Evolutionary conservation across 2,113 vertebrate species (phyloP).

Genomic region (Stigmatopora argus): DNA sequence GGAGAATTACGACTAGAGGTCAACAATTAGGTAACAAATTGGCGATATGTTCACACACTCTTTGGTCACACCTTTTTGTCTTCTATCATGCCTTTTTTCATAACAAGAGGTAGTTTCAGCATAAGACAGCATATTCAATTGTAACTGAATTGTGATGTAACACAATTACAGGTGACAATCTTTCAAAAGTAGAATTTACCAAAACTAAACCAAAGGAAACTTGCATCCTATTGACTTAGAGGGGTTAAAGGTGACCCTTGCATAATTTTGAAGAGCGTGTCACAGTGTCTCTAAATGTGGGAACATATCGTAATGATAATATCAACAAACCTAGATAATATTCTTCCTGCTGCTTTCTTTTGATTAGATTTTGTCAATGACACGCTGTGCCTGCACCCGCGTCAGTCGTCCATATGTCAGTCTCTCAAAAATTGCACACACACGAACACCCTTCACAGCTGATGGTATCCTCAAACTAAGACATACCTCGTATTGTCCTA

Average conservation of each 20-base stretch:
- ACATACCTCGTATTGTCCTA: conserved; percentile 8
- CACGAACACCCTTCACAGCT: conserved; percentile 13
- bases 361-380: conserved; percentile 26
- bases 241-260: not conserved
- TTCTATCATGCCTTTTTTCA: too few species aligned
- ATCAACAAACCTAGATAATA: conserved; percentile 9
- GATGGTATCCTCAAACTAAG: conserved; percentile 6
- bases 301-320: conserved; percentile 10
- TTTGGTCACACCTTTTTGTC: too few species aligned
- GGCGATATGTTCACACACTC: too few species aligned
- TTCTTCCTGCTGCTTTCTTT: conserved; percentile 3
- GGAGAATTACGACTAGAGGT: not conserved
- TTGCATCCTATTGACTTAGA: not conserved
- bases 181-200: not conserved
- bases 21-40: too few species aligned
- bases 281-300: conserved; percentile 15
- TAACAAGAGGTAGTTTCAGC: not conserved
- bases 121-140: not conserved
- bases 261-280: conserved; percentile 11
- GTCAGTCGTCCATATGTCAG: conserved; percentile 18
- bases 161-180: not conserved
- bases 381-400: conserved; percentile 18
- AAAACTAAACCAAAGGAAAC: not conserved
- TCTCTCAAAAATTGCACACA: conserved; percentile 1
- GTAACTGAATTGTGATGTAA: not conserved